Percentiles rank a stretch among this genome's conserved stretches.
These are phyloP conservation scores for Ceyx margarethae DNA, from an alignment of 2,113 vertebrate genomes.

Conservation along the genomic window DNA sequence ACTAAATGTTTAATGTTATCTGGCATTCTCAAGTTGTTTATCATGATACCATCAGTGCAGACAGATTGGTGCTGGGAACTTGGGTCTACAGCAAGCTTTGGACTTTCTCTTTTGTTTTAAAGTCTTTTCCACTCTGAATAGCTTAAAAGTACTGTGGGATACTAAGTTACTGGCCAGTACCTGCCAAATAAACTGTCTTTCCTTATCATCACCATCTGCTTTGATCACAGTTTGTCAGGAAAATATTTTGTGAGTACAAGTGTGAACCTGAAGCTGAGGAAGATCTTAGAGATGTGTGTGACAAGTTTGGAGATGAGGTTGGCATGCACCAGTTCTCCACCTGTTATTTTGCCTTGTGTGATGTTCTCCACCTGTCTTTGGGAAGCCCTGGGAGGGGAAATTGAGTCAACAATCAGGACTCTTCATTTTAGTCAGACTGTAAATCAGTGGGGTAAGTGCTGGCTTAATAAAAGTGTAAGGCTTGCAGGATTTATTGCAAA, in stretches of 20 bases:
- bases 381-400: not conserved
- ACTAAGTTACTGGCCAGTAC: not conserved
- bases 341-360: not conserved
- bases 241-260: not conserved
- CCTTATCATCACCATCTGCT: not conserved
- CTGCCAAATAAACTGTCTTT: not conserved
- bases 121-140: not conserved
- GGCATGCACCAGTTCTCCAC: not conserved
- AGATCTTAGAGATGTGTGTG: not conserved
- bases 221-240: not conserved
- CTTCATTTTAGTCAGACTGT: constrained; percentile 1
- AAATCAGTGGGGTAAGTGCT: constrained; percentile 2
- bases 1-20: not conserved
- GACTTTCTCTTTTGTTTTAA: not conserved
- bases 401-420: not conserved
- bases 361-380: not conserved
- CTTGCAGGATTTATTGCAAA: not conserved
- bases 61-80: not conserved
- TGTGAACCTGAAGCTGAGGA: not conserved
- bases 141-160: not conserved
- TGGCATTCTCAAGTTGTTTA: not conserved
- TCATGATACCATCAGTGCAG: not conserved
- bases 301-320: not conserved
- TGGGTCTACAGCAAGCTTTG: not conserved
- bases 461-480: not conserved